Base-by-base conservation (phyloP, 2,888 invertebrate species). In the Campoplex capitator region DNA sequence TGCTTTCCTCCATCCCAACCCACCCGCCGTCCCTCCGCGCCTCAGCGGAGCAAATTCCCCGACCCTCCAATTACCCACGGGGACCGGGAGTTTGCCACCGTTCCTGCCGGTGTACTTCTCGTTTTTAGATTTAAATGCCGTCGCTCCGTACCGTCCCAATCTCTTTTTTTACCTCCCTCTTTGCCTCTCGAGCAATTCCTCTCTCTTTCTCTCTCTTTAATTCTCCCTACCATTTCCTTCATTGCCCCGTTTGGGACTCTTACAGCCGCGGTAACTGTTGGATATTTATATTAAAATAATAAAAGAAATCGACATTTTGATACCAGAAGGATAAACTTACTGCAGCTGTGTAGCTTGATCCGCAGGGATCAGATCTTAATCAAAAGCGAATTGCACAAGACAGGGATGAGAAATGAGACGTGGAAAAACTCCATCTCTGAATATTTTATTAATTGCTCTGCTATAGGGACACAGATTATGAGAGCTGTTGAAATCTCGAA, bases 21-120 rank as follows among this genome's bases (percentile, higher is more conserved):
- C 91, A 90, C 93, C 56, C 92, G 95, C 95, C 92, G 94, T 67
- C 54, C 94, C 93, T 93, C 93, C 95, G 95, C 95, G 81, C 71
- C 85, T 67, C 91, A 87, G 89, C 89, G 90, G 90, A 91, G 92
- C 92, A 90, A 91, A 92, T 92, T 92, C 91, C 91, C 90, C 92
- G 91, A 93, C 92, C 93, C 93, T 93, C 92, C 93, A 93, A 93
- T 93, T 93, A 93, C 91, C 91, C 92, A 89, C 90, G 89, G 88
- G 90, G 82, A 83, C 86, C 88, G 90, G 91, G 91, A 89, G 91
- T 91, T 90, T 76, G 58, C 70, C 82, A 48, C 89, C 90, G 88
- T 90, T 87, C 76, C 82, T 79, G 89, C 89, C 56, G 76, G 88
- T 91, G 84, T 77, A 56, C 90, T 84, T 75, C 86, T 89, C 91